Conservation (phyloP, 2,797 vertebrate genomes). For the Anguilla pacifica region DNA sequence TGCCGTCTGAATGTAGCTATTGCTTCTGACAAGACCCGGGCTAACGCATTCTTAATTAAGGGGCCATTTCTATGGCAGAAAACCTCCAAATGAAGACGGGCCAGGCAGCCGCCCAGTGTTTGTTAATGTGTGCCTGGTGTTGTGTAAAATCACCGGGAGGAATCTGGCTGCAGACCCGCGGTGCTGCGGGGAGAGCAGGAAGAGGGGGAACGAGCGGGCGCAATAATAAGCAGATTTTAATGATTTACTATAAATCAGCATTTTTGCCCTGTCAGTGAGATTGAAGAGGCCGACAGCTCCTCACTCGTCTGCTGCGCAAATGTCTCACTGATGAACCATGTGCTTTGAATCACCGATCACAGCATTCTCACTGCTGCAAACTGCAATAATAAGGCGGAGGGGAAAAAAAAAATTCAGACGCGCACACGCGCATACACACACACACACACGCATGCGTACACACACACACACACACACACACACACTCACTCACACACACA, state of each 20-base stretch:
- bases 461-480: constrained; percentile 5
- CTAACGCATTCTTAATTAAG: constrained; percentile 77
- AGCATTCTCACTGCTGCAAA: constrained; percentile 75
- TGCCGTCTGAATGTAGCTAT: constrained; percentile 60
- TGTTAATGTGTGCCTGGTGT: constrained; percentile 80
- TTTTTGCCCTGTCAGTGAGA: constrained; percentile 89
- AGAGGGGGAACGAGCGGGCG: constrained; percentile 78
- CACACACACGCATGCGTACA: background rate
- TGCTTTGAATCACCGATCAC: constrained; percentile 85
- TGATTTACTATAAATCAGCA: constrained; percentile 92
- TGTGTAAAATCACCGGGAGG: constrained; percentile 79
- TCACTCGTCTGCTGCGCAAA: constrained; percentile 85
- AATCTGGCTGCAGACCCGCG: constrained; percentile 72
- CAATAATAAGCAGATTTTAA: constrained; percentile 91
- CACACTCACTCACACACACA: constrained; percentile 2
- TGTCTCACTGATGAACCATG: constrained; percentile 86
- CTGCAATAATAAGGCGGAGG: constrained; percentile 80
- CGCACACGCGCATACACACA: background rate
- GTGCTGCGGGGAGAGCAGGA: constrained; percentile 77
- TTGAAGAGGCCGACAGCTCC: constrained; percentile 86
- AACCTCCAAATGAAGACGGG: constrained; percentile 79
- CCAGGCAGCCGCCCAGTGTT: constrained; percentile 66
- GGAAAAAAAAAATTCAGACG: constrained; percentile 49
- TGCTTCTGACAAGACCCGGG: constrained; percentile 69
- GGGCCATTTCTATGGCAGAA: constrained; percentile 71